A percentile compares a stretch with the other conserved stretches of the same genome.
phyloP scores from a whole-genome alignment of 2,797 vertebrate genomes.

The Arctocebus calabarensis region DNA sequence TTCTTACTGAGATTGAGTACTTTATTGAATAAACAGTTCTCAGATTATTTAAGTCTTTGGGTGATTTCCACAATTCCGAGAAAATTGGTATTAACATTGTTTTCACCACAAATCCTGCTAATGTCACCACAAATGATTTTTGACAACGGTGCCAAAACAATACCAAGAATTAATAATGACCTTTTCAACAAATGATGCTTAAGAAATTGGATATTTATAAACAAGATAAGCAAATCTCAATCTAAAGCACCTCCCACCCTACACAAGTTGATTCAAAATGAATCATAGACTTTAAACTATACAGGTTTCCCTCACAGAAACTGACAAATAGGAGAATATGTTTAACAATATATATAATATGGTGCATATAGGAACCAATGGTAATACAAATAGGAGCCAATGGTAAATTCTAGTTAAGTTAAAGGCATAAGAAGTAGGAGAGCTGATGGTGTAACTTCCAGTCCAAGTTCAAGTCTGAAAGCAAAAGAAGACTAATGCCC shows the following conservation, averaged over 20 bases:
- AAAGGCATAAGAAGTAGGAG: background rate
- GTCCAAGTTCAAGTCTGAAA: background rate
- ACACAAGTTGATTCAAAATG: background rate
- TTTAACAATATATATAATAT: background rate
- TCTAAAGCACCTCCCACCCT: background rate
- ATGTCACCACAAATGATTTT: background rate
- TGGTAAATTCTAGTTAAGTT: background rate
- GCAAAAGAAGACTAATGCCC: background rate
- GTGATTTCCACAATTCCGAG: background rate
- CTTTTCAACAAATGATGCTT: background rate
- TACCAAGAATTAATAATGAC: background rate
- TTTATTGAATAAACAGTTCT: background rate
- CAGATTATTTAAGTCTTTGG: background rate
- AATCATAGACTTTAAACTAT: background rate
- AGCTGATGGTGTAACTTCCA: background rate
- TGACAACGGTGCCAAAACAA: background rate
- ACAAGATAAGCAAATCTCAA: background rate
- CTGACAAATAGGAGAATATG: background rate
- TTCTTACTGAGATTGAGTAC: background rate
- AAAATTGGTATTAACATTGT: background rate
- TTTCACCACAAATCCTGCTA: background rate
- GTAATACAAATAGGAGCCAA: too few species aligned
- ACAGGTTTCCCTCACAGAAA: background rate
- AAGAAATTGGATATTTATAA: background rate
- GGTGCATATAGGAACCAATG: too few species aligned